Evolutionary conservation across 2,888 invertebrate genomes (phyloP), one percentile per base, ranked within the genome.

Genomic region (Hanleya hanleyi): DNA sequence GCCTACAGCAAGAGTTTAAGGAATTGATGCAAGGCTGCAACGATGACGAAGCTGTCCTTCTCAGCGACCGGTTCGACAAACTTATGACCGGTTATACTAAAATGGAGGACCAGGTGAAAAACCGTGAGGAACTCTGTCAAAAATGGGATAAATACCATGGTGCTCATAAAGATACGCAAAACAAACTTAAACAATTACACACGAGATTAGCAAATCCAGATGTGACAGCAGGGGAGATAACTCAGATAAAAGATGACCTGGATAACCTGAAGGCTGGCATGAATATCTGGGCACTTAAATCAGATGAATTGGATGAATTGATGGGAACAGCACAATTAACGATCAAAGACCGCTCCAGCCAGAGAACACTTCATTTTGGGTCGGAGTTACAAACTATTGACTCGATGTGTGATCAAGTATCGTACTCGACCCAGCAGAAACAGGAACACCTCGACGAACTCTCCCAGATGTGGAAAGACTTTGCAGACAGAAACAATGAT

Each of bases 1-100:
- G 93, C 1, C 95, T 97, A 79, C 95, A 95, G 82, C 94, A 94
- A 80, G 96, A 97, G 92, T 94, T 97, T 0, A 96, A 96, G 85
- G 94, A 94, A 73, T 92, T 96, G 82, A 93, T 94, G 0, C 82
- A 82, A 93, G 15, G 91, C 92, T 78, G 94, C 94, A 93, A 94
- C n/a, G 93, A 94, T 0, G 94, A 95, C 78, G 96, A 96, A 85
- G 93, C 94, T 0, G 93, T 94, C 70, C 92, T 93, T 0, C 90
- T 97, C 2, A 94, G 94, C 81, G 94, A 95, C 77, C 93, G 94
- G 0, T 96, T 96, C 86, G 94, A 94, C 0, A 93, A 93, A 32
- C 92, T 97, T 67, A 94, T 95, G 22, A 93, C 94, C 61, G 94
- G 94, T 84, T 97, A 96, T 85, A 95, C 96, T 70, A 87, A 88